These are phyloP conservation scores for Enteromius afrohamiltoni DNA, from an alignment of 2,797 vertebrate genomes.

Conservation along the genomic window DNA sequence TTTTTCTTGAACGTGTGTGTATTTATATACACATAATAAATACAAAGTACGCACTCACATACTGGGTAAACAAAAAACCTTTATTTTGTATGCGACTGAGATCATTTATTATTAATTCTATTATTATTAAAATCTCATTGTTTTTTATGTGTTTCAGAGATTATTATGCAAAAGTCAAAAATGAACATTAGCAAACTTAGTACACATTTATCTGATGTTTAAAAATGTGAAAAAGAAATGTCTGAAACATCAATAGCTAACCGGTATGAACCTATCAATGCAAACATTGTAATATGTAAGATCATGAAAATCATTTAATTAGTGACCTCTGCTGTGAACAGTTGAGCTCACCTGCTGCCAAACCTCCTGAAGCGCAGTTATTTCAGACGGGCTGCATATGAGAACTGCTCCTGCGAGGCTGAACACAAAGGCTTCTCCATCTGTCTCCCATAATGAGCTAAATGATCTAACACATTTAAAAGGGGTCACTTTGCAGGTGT, in stretches of 20 bases:
- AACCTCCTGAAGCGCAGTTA: not conserved
- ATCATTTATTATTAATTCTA: too few relatives aligned
- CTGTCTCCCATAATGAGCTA: conserved; percentile 43
- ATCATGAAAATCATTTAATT: not conserved
- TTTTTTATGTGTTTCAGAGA: too few relatives aligned
- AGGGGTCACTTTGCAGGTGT: conserved; percentile 52
- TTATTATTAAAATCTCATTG: too few relatives aligned
- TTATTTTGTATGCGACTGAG: too few relatives aligned
- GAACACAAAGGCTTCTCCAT: conserved; percentile 37
- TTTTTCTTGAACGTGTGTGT: too few relatives aligned
- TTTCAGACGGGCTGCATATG: conserved; percentile 15
- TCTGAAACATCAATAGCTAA: not conserved
- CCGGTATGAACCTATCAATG: not conserved
- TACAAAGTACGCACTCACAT: too few relatives aligned
- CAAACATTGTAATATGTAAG: not conserved
- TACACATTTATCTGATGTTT: not conserved
- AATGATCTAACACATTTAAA: conserved; percentile 50
- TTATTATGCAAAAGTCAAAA: too few relatives aligned
- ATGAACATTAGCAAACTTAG: too few relatives aligned
- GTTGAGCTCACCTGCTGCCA: not conserved
- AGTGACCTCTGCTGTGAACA: conserved; percentile 17
- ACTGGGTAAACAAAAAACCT: too few relatives aligned
- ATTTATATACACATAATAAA: too few relatives aligned
- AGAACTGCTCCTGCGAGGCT: conserved; percentile 9
- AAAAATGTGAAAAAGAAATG: not conserved